Base-by-base conservation (phyloP, 2,113 vertebrate species). In the Glaucidium brasilianum region DNA sequence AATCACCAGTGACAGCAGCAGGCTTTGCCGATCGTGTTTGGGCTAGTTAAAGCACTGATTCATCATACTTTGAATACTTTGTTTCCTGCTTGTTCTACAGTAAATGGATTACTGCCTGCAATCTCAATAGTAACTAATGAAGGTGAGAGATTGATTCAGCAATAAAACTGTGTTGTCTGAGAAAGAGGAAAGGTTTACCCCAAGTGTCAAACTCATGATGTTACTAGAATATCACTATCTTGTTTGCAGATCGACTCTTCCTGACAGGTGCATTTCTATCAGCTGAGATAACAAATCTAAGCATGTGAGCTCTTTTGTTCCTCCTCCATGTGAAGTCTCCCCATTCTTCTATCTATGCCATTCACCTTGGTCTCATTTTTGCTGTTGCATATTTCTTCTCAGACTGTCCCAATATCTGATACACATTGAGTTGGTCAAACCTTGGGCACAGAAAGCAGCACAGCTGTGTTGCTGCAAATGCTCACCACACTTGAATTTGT, bases 1-100 rank as follows among this genome's bases (percentile, higher is more conserved):
- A 96, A 89, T 94, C 93, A 96, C 94, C 74, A 75, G 49, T 95
- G 83, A 92, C 11, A 34, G 88, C 94, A 96, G 86, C 69, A 85
- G 84, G 79, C 59, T 81, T 92, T 95, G 85, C 79, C 86, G 78
- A 7, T 88, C 74, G 0, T 95, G 94, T 90, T 88, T 90, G 89
- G 92, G 82, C 96, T 93, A 50, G 94, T 82, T 96, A 80, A 85
- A 90, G 53, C 68, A 77, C 67, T 95, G 94, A 97, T 59, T 97
- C 97, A 94, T 91, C 88, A 75, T 83, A 63, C 93, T 95, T 95
- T 87, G 87, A 88, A 82, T 96, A 52, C 45, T 95, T 85, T 76
- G 78, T 66, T 97, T 97, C 92, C 92, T 97, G 85, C 89, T 93
- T 82, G 37, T 88, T 89, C 74, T 66, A 22, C 53, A 22, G 45